These are phyloP conservation scores for Cinclus cinclus DNA, from an alignment of 2,113 vertebrate species.

Conservation along the genomic window DNA sequence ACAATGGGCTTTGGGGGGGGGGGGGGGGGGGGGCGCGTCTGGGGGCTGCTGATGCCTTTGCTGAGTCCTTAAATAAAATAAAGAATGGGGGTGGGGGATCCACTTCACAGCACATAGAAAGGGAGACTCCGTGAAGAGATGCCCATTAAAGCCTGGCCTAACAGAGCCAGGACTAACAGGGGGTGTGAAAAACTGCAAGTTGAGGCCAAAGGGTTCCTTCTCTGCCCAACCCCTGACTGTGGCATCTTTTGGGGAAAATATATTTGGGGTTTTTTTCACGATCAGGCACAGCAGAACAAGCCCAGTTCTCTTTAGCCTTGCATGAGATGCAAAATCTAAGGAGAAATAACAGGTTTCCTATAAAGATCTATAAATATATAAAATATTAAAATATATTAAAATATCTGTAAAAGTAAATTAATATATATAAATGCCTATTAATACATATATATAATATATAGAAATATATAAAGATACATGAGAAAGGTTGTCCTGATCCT, in stretches of 20 bases:
- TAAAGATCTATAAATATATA: neutral
- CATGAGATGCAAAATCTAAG: neutral
- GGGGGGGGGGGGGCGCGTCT: too few species aligned
- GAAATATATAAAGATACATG: too few species aligned
- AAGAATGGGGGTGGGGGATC: neutral
- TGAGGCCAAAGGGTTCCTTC: too few species aligned
- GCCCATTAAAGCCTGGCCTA: neutral
- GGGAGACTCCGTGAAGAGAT: neutral
- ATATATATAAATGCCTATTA: too few species aligned
- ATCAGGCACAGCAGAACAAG: neutral
- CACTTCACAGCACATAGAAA: neutral
- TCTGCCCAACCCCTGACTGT: neutral
- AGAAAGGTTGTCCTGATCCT: neutral
- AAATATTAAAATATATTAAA: too few species aligned
- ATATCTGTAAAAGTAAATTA: too few species aligned
- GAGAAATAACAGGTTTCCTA: neutral
- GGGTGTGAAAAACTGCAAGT: accelerated
- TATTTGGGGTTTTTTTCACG: neutral
- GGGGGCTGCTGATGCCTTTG: neutral
- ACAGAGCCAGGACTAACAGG: neutral
- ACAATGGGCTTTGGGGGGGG: neutral
- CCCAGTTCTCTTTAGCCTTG: neutral
- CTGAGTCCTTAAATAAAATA: neutral
- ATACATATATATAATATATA: too few species aligned
- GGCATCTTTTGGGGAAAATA: neutral